Percentiles rank a stretch among this genome's conserved stretches.
Evolutionary conservation across 2,888 invertebrate species (phyloP).

Genomic region (Phorcus lineatus): DNA sequence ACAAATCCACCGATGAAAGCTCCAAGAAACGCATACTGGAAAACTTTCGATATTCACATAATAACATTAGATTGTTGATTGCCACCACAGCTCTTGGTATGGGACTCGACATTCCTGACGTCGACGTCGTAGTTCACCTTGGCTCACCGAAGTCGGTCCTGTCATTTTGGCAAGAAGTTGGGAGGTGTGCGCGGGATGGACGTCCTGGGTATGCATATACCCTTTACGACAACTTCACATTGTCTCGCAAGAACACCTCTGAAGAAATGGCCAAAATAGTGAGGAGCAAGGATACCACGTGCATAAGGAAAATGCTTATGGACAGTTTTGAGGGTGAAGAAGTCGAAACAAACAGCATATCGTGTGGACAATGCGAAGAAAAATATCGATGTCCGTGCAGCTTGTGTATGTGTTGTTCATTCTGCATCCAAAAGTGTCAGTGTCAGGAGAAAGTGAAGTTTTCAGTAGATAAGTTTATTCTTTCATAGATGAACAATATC

Average conservation of each 20-base stretch:
- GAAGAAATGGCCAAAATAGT: too few species aligned
- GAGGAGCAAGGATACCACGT: too few species aligned
- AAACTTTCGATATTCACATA: conserved; percentile 26
- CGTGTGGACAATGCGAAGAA: too few species aligned
- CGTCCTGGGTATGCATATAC: neutral
- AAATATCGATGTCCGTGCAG: too few species aligned
- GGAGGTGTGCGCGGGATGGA: neutral
- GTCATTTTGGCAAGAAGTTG: neutral
- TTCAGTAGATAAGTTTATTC: too few species aligned
- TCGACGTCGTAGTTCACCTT: neutral
- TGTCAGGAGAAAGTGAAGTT: too few species aligned
- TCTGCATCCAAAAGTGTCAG: too few species aligned
- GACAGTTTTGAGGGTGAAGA: too few species aligned
- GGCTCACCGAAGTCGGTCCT: neutral
- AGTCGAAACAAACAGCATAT: too few species aligned
- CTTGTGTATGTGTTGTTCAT: too few species aligned
- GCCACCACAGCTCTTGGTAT: conserved; percentile 43
- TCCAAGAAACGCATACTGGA: conserved; percentile 37
- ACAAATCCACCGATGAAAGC: conserved; percentile 35
- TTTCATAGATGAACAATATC: too few species aligned
- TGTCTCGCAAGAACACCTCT: neutral
- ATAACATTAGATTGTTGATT: conserved; percentile 33
- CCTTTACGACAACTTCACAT: neutral
- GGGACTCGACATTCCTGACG: conserved; percentile 38
- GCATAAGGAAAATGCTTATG: too few species aligned